Percentiles rank a stretch among this genome's conserved stretches.
phyloP scores from a whole-genome alignment of 2,888 invertebrate genomes.

The Magallana nippona region DNA sequence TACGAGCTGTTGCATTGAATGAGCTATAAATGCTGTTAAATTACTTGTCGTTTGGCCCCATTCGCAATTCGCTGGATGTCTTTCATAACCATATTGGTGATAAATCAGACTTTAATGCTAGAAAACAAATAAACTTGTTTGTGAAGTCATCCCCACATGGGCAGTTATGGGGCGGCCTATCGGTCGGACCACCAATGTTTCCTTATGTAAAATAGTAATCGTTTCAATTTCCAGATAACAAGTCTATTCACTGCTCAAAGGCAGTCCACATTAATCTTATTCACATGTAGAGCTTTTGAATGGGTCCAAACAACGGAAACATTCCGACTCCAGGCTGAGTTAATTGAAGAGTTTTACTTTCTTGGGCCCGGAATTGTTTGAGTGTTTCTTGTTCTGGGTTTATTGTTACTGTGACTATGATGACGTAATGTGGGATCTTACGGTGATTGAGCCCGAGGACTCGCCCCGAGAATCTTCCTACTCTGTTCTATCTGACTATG shows the following conservation, averaged over 20 bases:
- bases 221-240: conserved; percentile 11
- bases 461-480: conserved; percentile 12
- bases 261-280: conserved; percentile 27
- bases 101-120: conserved; percentile 24
- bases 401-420: background rate
- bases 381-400: too few species aligned
- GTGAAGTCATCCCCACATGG: background rate
- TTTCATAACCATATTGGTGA: conserved; percentile 24
- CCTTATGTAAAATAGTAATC: conserved; percentile 16
- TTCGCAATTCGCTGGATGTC: background rate
- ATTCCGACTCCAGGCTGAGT: background rate
- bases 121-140: conserved; percentile 25
- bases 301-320: conserved; percentile 25
- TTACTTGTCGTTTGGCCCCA: background rate
- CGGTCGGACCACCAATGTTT: background rate
- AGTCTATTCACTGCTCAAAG: background rate
- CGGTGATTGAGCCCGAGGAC: conserved; percentile 5
- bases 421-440: conserved; percentile 31
- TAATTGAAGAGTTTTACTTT: background rate
- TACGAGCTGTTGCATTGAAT: background rate
- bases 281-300: conserved; percentile 15
- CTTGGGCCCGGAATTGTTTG: too few species aligned
- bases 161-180: background rate
- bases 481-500: conserved; percentile 21
- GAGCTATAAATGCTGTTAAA: background rate